These are phyloP conservation scores for Dermatemys mawii DNA, from an alignment of 2,113 vertebrate genomes.

Conservation along the genomic window DNA sequence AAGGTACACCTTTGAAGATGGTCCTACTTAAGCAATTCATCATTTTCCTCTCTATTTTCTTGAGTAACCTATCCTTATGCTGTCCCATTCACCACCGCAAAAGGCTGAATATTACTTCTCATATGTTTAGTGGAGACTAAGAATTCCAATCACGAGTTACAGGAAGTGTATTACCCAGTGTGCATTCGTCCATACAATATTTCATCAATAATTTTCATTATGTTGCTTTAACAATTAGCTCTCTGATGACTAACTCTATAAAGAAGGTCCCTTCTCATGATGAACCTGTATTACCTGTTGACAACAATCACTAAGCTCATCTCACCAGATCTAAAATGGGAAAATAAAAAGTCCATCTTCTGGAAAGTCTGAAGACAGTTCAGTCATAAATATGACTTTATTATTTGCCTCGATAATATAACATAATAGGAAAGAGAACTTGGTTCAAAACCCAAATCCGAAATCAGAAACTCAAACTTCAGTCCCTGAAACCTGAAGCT, in stretches of 20 bases:
- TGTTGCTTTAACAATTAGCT: not conserved
- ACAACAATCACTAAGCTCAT: not conserved
- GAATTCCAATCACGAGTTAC: not conserved
- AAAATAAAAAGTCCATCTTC: not conserved
- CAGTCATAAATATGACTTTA: not conserved
- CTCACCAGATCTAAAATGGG: not conserved
- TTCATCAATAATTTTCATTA: not conserved
- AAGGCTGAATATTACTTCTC: accelerated
- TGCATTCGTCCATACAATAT: not conserved
- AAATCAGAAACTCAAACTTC: too few relatives aligned
- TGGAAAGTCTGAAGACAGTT: not conserved
- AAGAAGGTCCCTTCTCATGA: not conserved
- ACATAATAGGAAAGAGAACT: not conserved
- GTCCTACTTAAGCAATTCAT: not conserved
- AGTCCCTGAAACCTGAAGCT: too few relatives aligned
- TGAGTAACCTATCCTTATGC: not conserved
- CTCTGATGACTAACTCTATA: not conserved
- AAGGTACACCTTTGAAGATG: not conserved
- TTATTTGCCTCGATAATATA: not conserved
- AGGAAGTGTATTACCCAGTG: not conserved
- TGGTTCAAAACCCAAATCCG: not conserved
- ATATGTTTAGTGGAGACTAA: not conserved
- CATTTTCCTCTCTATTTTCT: not conserved
- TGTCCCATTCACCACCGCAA: not conserved
- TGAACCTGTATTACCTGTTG: not conserved